A percentile compares a stretch with the other conserved stretches of the same genome.
phyloP scores from a whole-genome alignment of 1,140 invertebrate genomes.

The Homarus americanus region DNA sequence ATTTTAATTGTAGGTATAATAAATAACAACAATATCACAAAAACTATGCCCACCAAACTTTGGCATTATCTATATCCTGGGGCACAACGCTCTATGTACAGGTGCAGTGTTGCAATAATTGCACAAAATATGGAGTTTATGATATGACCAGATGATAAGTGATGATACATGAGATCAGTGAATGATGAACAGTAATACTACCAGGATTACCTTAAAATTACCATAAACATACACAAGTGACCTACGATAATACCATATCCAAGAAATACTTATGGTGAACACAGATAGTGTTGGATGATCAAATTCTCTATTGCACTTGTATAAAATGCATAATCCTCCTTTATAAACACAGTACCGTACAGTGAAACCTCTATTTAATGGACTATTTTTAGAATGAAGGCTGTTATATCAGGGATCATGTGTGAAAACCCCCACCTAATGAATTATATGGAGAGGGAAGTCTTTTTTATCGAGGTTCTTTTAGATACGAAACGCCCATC shows the following conservation, averaged over 20 bases:
- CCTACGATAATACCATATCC: conserved; percentile 26
- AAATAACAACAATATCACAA: conserved; percentile 48
- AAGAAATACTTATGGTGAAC: conserved; percentile 21
- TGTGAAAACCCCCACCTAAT: no score
- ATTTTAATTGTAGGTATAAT: conserved; percentile 25
- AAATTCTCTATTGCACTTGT: not conserved
- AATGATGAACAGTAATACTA: conserved; percentile 11
- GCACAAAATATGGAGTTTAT: not conserved
- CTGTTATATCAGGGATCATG: no score
- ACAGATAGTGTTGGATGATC: not conserved
- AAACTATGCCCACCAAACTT: conserved; percentile 44
- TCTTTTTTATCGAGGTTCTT: no score
- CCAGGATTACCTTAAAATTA: not conserved
- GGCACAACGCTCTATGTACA: not conserved
- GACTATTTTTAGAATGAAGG: no score
- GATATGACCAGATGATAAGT: not conserved
- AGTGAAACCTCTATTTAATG: no score
- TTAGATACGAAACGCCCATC: no score
- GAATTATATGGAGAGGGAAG: no score
- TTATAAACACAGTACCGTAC: no score
- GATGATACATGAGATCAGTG: conserved; percentile 1
- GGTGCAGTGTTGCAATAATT: not conserved
- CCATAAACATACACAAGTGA: not conserved
- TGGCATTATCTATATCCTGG: conserved; percentile 31
- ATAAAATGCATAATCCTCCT: not conserved